Evolutionary conservation across 2,888 invertebrate species (phyloP), one percentile per base, ranked within the genome.

Genomic region (Perizoma flavofasciatum): DNA sequence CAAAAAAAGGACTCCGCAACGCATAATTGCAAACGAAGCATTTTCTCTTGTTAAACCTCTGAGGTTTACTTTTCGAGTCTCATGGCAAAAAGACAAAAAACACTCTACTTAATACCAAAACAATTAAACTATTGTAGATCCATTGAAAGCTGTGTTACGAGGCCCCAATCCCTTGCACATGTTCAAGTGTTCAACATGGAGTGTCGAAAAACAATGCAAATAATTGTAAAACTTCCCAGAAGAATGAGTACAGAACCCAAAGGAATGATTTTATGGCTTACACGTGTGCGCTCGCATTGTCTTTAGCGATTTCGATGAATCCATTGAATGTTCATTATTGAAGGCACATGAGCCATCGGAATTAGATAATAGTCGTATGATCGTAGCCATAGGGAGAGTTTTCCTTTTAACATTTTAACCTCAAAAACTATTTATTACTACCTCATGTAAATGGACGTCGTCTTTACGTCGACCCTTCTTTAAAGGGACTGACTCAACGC

Each of bases 261-360:
- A 66, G 67, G 74, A 75, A 79, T 78, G 70, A 76, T 70, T 85
- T 86, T 82, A 83, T 78, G 81, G 69, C 73, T 77, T 87, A 85
- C 88, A 89, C 88, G 86, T 88, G 88, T 85, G 82, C 81, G 64
- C 71, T 55, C 49, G 57, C 63, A 84, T 85, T 83, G 80, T 79
- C 74, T 72, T 32, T 47, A 7, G 40, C 33, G 37, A 43, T 41
- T 44, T 61, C 49, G 47, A 44, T 50, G 52, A 44, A 59, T 48
- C 58, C 49, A 56, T 52, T 50, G 22, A 32, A 46, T 32, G 47
- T 22, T 22, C 22, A 22, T 22, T 22, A 22, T 22, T 22, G 22
- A 2, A 22, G 22, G 22, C 22, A 22, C 22, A 22, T 22, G 22
- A 2, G 22, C 22, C 22, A 22, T 22, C 22, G 22, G 22, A 22